These are phyloP conservation scores for Oligia latruncula DNA, from an alignment of 2,888 invertebrate species.

Conservation along the genomic window DNA sequence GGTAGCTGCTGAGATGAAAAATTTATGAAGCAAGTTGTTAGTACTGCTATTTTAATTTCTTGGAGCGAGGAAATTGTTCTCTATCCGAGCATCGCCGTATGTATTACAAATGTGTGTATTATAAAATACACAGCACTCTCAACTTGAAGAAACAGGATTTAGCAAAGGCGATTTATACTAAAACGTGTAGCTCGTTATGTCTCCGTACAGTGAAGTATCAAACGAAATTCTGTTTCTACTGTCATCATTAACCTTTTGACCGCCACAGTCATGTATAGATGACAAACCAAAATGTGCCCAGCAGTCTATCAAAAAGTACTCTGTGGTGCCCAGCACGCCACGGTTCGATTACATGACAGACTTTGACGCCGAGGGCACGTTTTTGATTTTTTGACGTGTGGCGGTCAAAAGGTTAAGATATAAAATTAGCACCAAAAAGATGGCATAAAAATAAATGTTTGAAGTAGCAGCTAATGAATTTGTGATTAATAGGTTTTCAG, in stretches of 20 bases:
- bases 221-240: neutral
- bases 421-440: neutral
- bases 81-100: neutral
- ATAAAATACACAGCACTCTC: conserved; percentile 15
- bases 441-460: neutral
- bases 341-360: no score
- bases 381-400: no score
- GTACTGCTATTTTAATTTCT: conserved; percentile 8
- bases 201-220: neutral
- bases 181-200: neutral
- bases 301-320: no score
- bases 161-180: neutral
- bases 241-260: no score
- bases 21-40: conserved; percentile 18
- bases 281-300: no score
- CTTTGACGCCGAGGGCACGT: no score
- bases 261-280: no score
- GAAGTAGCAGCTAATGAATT: neutral
- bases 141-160: conserved; percentile 13
- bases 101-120: neutral
- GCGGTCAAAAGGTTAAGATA: no score
- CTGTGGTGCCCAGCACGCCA: no score
- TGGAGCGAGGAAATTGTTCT: conserved; percentile 21
- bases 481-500: neutral
- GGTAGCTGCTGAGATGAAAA: conserved; percentile 6